Evolutionary conservation across 2,113 vertebrate species (phyloP).

Genomic region (Pollimyrus isidori): DNA sequence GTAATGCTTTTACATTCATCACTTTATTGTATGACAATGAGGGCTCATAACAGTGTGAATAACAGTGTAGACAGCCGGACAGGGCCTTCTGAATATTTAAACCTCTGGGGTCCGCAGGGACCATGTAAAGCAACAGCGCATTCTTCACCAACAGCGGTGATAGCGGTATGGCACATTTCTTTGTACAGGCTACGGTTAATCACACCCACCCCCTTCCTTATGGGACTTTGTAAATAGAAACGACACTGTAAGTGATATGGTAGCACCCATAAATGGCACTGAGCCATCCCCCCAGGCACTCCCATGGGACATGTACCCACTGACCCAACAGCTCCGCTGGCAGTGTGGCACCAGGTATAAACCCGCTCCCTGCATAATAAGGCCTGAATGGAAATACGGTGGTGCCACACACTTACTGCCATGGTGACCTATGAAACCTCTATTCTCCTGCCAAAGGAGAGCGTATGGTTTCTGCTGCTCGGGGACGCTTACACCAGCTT

Average conservation of each 20-base stretch:
- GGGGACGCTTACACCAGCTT: background rate
- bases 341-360: background rate
- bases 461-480: background rate
- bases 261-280: constrained; percentile 6
- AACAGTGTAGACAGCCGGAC: background rate
- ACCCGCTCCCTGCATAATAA: background rate
- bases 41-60: constrained; percentile 15
- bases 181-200: background rate
- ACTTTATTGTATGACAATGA: constrained; percentile 12
- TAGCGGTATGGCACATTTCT: background rate
- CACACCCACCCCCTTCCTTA: background rate
- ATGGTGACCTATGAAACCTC: background rate
- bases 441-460: background rate
- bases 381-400: background rate
- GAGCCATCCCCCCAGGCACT: background rate
- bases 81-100: constrained; percentile 23
- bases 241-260: background rate
- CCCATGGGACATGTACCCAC: constrained; percentile 9
- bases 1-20: constrained; percentile 7
- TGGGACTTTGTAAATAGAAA: constrained; percentile 15
- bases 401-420: background rate
- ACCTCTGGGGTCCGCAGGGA: background rate
- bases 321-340: background rate
- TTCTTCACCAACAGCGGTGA: background rate
- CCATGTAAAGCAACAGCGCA: background rate